Base-by-base conservation (phyloP, 1,140 invertebrate genomes). In the Brachionus plicatilis region DNA sequence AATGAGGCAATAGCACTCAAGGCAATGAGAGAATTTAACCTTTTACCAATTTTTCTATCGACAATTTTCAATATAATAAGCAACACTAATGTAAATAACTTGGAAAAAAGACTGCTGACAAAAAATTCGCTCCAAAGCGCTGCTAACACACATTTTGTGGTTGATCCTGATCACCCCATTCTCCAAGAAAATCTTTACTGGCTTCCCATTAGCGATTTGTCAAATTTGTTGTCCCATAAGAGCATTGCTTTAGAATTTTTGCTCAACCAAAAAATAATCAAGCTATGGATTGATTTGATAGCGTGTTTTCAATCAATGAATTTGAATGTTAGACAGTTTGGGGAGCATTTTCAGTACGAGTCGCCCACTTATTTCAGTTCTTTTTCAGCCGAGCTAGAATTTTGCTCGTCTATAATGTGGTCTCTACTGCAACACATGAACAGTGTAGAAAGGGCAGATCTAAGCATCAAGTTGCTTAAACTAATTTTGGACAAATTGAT, bases 161-260 rank as follows among this genome's bases (percentile, higher is more conserved):
- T 84, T 7, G 95, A 97, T 87, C 98, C 96, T 88, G 93, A 93
- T 12, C 92, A 93, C 85, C 92, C 93, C 85, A 94, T 97, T 5
- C 97, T 98, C 95, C 96, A 95, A 89, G 95, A 97, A 87, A 96
- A 98, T 90, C 97, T 95, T 90, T 98, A 97, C 90, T 98, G 96
- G 96, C 96, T 96, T 11, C 91, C 98, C 3, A 95, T 98, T 47
- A 97, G 95, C 0, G 96, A 99, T 91, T 92, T 99, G 47, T 98
- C 97, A 88, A 98, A 98, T 89, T 94, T 98, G n/a, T 91, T 99
- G 1, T 95, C 95, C 0, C 96, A 98, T 89, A 92, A 93, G 86
- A 94, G 93, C 11, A 94, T 98, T 17, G 95, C 96, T 0, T 88
- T 95, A 84, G 93, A 94, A 86, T 98, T 98, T 88, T 92, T 98